Evolutionary conservation across 92 coral and sea anemone genomes (phyloP), one percentile per base, ranked within the genome.

Genomic region (Virgularia gustaviana): DNA sequence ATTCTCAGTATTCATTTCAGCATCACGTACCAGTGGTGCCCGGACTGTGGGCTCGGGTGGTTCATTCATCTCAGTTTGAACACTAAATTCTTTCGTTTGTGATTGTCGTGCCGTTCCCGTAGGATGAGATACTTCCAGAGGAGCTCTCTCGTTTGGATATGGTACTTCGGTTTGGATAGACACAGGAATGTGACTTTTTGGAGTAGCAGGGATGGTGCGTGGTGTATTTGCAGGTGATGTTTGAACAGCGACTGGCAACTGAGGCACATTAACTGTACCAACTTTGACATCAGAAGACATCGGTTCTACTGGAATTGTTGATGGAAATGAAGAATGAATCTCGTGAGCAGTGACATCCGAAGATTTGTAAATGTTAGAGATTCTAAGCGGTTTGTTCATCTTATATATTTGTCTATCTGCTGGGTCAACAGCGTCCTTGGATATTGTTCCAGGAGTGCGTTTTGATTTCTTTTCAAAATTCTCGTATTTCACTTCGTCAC

Each of bases 231-330:
- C 57, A 24, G 19, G 25, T n/a, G 49, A 59, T 43, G 75, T 68
- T 68, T 68, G 75, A 44, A 68, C 38, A 68, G 75, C 49, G 33
- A 34, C 75, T 47, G 75, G 75, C 22, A 68, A 68, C 43, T 38
- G 75, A 49, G 51, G 61, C n/a, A 68, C 22, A 9, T 34, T 68
- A 0, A 43, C 75, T 15, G 75, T 68, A 29, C 75, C 75, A 68
- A 68, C 75, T 68, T 68, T 68, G 15, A 61, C 75, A 49, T 68
- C 75, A 49, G 36, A 12, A 49, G 60, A 13, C 24, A 20, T 28
- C 0, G 75, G 55, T 51, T 49, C 25, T 49, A 30, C 75, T 1
- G 59, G 75, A 30, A 68, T 18, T 47, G 18, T 36, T n/a, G 75
- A 29, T 19, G 75, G 61, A 27, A 68, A 16, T 49, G 49, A 59